These are phyloP conservation scores for Ectemnius lituratus DNA, from an alignment of 2,888 invertebrate species.

Conservation along the genomic window DNA sequence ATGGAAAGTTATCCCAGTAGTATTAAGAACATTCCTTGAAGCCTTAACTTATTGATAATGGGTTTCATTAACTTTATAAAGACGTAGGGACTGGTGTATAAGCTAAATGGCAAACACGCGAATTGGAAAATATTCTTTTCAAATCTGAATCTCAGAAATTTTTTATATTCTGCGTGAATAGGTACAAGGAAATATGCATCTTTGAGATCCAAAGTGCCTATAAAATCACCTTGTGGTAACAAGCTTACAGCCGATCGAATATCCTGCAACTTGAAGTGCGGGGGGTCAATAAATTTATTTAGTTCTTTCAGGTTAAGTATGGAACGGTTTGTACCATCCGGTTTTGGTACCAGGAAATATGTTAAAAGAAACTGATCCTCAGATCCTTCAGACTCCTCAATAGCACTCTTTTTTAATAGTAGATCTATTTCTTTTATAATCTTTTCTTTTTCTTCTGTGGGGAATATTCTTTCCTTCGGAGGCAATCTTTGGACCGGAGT, in stretches of 20 bases:
- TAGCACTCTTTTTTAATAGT: slow-evolving; percentile 24
- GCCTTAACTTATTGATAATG: background rate
- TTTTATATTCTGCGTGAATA: slow-evolving; percentile 19
- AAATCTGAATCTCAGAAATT: slow-evolving; percentile 49
- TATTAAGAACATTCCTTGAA: background rate
- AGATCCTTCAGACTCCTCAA: slow-evolving; percentile 23
- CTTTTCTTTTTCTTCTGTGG: slow-evolving; percentile 2
- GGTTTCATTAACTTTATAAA: slow-evolving; percentile 25
- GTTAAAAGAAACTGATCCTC: slow-evolving; percentile 30
- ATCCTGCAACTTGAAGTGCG: slow-evolving; percentile 53
- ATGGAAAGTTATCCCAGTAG: slow-evolving; percentile 47
- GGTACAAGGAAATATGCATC: slow-evolving; percentile 51
- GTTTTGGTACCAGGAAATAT: slow-evolving; percentile 34
- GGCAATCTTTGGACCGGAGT: no score
- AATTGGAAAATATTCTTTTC: slow-evolving; percentile 43
- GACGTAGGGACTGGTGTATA: slow-evolving; percentile 39
- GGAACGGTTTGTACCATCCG: no score
- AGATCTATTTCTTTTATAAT: slow-evolving; percentile 21
- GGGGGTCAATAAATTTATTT: slow-evolving; percentile 32
- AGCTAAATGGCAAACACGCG: slow-evolving; percentile 45
- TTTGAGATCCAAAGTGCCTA: slow-evolving; percentile 44
- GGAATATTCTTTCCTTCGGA: no score
- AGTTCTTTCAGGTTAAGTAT: slow-evolving; percentile 53
- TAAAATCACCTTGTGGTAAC: slow-evolving; percentile 22
- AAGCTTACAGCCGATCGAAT: slow-evolving; percentile 36